Evolutionary conservation across 1,140 invertebrate genomes (phyloP).

Genomic region (Megalopta genalis): DNA sequence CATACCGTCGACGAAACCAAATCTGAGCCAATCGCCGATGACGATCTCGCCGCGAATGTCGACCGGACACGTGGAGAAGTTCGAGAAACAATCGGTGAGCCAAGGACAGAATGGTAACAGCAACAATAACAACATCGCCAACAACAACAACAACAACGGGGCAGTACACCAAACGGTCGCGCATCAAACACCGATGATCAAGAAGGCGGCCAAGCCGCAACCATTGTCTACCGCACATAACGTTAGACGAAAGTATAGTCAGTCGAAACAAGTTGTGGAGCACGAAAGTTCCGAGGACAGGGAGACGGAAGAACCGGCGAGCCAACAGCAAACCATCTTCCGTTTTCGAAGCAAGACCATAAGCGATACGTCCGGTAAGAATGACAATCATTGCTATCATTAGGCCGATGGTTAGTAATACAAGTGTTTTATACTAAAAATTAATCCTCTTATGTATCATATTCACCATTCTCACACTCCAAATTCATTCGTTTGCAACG

Average conservation of each 20-base stretch:
- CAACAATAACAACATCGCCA: too few relatives aligned
- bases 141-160: slow-evolving; percentile 64
- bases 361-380: slow-evolving; percentile 88
- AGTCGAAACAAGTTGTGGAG: slow-evolving; percentile 94
- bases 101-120: slow-evolving; percentile 59
- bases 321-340: slow-evolving; percentile 82
- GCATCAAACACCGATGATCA: slow-evolving; percentile 69
- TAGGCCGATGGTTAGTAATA: too few relatives aligned
- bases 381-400: background rate
- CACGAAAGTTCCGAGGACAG: slow-evolving; percentile 83
- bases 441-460: too few relatives aligned
- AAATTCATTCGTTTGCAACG: too few relatives aligned
- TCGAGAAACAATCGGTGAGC: slow-evolving; percentile 64
- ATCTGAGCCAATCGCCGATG: slow-evolving; percentile 73
- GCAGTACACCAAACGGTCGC: slow-evolving; percentile 67
- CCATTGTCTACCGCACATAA: slow-evolving; percentile 86
- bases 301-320: slow-evolving; percentile 70
- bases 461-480: too few relatives aligned
- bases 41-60: slow-evolving; percentile 75
- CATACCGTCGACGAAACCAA: slow-evolving; percentile 89
- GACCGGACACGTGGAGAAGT: slow-evolving; percentile 75
- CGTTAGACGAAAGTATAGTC: slow-evolving; percentile 88
- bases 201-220: slow-evolving; percentile 77
- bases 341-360: slow-evolving; percentile 93
- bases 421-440: too few relatives aligned